Percentiles rank a stretch among this genome's conserved stretches.
These are phyloP conservation scores for Clupea harengus DNA, from an alignment of 2,113 vertebrate species.

Conservation along the genomic window DNA sequence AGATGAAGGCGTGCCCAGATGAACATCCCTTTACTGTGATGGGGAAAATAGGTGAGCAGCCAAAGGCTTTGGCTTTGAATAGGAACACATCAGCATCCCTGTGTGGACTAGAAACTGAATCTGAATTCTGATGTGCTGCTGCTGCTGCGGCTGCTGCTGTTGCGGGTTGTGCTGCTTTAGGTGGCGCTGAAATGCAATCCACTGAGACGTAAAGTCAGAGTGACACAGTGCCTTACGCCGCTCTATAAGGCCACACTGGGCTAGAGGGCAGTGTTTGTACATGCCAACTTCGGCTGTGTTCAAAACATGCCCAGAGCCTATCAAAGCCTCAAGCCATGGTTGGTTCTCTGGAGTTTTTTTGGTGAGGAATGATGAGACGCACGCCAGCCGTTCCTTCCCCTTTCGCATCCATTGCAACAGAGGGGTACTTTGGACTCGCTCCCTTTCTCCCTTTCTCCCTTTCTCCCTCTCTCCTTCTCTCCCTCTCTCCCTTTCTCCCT, in stretches of 20 bases:
- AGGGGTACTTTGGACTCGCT: not conserved
- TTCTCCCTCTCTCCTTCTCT: not conserved
- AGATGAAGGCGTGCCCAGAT: slow-evolving; percentile 55
- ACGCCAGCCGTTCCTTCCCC: too few relatives aligned
- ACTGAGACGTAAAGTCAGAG: not conserved
- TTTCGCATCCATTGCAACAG: not conserved
- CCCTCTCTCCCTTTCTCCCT: not conserved
- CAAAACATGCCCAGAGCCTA: not conserved
- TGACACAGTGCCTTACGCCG: not conserved
- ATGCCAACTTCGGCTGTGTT: not conserved
- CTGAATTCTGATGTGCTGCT: slow-evolving; percentile 48
- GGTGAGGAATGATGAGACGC: too few relatives aligned
- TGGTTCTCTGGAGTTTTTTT: not conserved
- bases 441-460: not conserved
- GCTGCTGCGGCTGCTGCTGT: not conserved
- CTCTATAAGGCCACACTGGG: not conserved
- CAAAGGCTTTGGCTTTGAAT: slow-evolving; percentile 44
- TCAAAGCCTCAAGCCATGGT: not conserved
- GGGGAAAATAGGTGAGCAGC: slow-evolving; percentile 60
- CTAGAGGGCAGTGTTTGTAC: not conserved
- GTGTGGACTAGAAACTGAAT: slow-evolving; percentile 31
- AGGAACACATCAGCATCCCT: slow-evolving; percentile 31
- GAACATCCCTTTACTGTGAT: slow-evolving; percentile 51
- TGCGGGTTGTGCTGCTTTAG: slow-evolving; percentile 47
- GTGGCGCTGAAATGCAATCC: slow-evolving; percentile 51